Evolutionary conservation across 2,113 vertebrate genomes (phyloP).

Genomic region (Xenotilapia flavipinnis): DNA sequence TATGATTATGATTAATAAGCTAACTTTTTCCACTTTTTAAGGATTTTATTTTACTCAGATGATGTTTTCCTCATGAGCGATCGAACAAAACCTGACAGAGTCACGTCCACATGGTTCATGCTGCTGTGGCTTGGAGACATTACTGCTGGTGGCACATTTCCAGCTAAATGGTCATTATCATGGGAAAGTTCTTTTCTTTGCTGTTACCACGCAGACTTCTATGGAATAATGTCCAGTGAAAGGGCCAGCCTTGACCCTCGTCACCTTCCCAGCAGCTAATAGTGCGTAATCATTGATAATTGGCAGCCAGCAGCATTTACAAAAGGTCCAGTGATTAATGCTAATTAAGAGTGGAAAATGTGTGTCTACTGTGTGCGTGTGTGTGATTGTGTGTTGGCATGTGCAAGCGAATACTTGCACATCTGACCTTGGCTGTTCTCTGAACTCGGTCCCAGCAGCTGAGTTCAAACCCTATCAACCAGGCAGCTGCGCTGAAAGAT

Average conservation of each 20-base stretch:
- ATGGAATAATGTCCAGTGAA: constrained; percentile 1
- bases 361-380: background rate
- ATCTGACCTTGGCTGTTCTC: constrained; percentile 24
- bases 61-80: background rate
- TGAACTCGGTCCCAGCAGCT: background rate
- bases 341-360: constrained; percentile 53
- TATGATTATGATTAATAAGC: background rate
- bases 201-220: background rate
- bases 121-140: background rate
- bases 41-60: background rate
- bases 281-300: constrained; percentile 61
- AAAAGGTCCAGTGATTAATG: constrained; percentile 55
- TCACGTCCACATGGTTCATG: background rate
- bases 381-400: background rate
- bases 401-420: background rate
- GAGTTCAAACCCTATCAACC: background rate
- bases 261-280: constrained; percentile 52
- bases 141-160: constrained; percentile 3
- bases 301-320: constrained; percentile 60
- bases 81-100: background rate
- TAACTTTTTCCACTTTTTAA: background rate
- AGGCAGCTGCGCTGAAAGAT: constrained; percentile 10
- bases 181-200: background rate
- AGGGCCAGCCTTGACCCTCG: constrained; percentile 14
- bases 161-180: constrained; percentile 14